Evolutionary conservation across 2,797 vertebrate species (phyloP), one percentile per base, ranked within the genome.

Genomic region (Gallinago stenura): DNA sequence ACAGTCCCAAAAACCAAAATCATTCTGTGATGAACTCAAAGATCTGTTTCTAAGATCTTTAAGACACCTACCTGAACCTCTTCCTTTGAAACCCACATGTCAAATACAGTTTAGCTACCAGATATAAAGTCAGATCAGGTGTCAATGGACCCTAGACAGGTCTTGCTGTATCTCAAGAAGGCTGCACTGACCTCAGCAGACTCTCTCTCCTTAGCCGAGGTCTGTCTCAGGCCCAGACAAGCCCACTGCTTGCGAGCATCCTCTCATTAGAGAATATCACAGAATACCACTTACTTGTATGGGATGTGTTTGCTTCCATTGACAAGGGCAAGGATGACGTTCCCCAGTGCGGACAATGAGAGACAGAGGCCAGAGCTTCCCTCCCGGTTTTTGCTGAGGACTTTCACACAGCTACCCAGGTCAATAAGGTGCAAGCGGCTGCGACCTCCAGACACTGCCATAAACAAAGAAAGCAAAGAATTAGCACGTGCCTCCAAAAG

Each of bases 341-440:
- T 98, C 54, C 99, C 99, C 97, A 99, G 98, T 5, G 99, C 99
- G 15, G 99, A 98, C 94, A 99, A 97, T 0, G 99, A 99, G 46
- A 98, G 99, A 85, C 99, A 99, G 77, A 99, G 98, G 68, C 98
- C 98, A 4, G 98, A 97, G 94, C 97, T 98, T 87, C 97, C 98
- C 88, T 99, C 99, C 3, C 97, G 98, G 76, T 95, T 98, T 97
- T 99, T 99, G 96, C 98, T 95, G 39, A 98, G 98, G 17, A 98
- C 98, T 90, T 98, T 99, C 89, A 99, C 98, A 19, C 99, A 99
- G 88, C 98, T 99, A 43, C 99, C 99, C 50, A 99, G 98, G 87
- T 99, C 99, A 89, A 99, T 99, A 96, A 99, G 98, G 96, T 99
- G 99, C 96, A 99, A 97, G 94, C 99, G 99, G 83, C 99, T 99